phyloP scores from a whole-genome alignment of 2,113 vertebrate species.

The Cyprinodon variegatus region DNA sequence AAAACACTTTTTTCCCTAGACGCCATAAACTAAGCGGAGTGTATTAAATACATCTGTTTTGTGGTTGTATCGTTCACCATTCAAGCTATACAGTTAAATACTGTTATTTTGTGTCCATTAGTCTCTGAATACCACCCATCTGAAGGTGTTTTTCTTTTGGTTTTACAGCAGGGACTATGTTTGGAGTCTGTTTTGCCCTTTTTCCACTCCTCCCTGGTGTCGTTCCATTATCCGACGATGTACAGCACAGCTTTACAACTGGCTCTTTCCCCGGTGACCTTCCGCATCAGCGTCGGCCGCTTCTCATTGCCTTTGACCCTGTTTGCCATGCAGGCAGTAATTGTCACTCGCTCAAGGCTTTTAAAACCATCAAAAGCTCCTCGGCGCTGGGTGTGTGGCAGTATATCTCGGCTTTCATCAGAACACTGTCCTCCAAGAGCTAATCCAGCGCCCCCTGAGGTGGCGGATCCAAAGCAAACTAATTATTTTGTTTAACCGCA shows the following conservation, averaged over 20 bases:
- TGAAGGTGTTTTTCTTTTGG: not conserved
- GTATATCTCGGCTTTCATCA: slow-evolving; percentile 73
- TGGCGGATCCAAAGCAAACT: slow-evolving; percentile 68
- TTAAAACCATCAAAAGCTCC: slow-evolving; percentile 69
- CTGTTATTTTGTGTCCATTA: not conserved
- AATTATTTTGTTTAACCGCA: slow-evolving; percentile 72
- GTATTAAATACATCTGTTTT: not conserved
- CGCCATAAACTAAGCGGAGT: not conserved
- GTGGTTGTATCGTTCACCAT: not conserved
- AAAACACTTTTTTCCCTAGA: not conserved
- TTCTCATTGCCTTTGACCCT: slow-evolving; percentile 64
- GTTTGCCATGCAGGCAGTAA: slow-evolving; percentile 71
- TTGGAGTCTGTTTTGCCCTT: not conserved
- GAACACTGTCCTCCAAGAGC: slow-evolving; percentile 70
- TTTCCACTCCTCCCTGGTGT: slow-evolving; percentile 4
- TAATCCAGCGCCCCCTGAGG: slow-evolving; percentile 68
- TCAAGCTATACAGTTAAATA: not conserved
- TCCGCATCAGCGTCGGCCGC: slow-evolving; percentile 47
- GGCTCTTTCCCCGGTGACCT: slow-evolving; percentile 51
- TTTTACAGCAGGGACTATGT: not conserved
- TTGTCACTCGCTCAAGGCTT: slow-evolving; percentile 71
- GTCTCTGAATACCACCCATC: not conserved
- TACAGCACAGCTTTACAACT: slow-evolving; percentile 42
- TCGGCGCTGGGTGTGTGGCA: slow-evolving; percentile 57
- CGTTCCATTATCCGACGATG: slow-evolving; percentile 27